Evolutionary conservation across 92 coral and sea anemone genomes (phyloP), one percentile per base, ranked within the genome.

Genomic region (Palythoa caribaeorum): DNA sequence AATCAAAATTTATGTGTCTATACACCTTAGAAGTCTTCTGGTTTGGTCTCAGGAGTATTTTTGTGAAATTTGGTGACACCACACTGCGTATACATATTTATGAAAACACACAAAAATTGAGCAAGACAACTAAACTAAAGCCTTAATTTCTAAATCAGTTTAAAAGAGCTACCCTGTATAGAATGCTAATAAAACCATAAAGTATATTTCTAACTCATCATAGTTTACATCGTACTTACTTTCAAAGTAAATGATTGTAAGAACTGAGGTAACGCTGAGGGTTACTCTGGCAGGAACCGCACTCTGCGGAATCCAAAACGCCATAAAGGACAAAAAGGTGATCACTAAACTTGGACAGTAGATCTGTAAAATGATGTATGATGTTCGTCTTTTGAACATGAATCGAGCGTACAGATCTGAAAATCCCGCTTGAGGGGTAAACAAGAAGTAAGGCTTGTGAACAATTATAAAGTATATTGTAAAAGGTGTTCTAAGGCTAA

Each of bases 281-380:
- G 86, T 81, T 20, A 81, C 21, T n/a, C 86, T 60, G 17, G 86
- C 86, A 11, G 86, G 86, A 11, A 81, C 86, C 11, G 86, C 86
- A 9, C 35, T 81, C 11, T 81, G 38, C 0, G 86, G 86, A 66
- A 81, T 81, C 86, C 86, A 81, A 50, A 81, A 81, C 16, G 76
- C 86, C 12, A 81, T 52, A 66, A 81, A 81, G 10, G 86, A 81
- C 47, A 81, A 40, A 21, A 81, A 59, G 7, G 86, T 81, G 11
- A 81, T 81, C 48, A 81, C 40, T 63, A 81, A 13, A 63, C 86
- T 81, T 16, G 86, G 86, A 65, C 66, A 66, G 44, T 81, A 81
- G 15, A 66, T 66, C 86, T 81, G 86, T 9, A 81, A 48, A 19
- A 66, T 81, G 44, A 81, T 81, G 63, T 81, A 81, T 0, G 86